Evolutionary conservation across 2,797 vertebrate species (phyloP).

Genomic region (Mus minutoides): DNA sequence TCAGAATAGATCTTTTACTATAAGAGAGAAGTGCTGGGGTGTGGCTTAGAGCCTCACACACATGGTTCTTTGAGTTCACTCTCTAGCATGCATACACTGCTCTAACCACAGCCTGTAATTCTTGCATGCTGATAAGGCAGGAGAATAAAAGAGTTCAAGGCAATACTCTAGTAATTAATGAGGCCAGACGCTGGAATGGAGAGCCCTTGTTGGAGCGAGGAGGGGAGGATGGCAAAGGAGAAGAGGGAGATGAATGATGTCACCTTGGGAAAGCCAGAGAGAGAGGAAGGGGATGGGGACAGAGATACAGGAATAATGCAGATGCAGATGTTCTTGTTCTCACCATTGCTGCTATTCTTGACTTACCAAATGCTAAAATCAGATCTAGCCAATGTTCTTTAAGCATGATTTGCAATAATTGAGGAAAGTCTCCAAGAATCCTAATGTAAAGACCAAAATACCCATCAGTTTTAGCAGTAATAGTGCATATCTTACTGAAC

Average conservation of each 20-base stretch:
- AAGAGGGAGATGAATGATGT: background rate
- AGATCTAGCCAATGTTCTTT: conserved; percentile 12
- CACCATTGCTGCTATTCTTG: background rate
- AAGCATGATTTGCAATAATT: conserved; percentile 34
- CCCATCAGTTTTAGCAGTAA: conserved; percentile 5
- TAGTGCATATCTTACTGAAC: background rate
- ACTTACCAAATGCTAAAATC: conserved; percentile 39
- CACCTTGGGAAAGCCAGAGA: background rate
- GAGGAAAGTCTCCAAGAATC: background rate
- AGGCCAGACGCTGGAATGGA: background rate
- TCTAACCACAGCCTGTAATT: background rate
- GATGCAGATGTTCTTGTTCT: conserved; percentile 25
- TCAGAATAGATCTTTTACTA: background rate
- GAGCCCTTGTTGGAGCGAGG: background rate
- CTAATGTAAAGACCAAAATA: conserved; percentile 15
- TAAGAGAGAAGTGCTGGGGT: background rate
- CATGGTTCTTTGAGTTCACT: background rate
- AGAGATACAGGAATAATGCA: background rate
- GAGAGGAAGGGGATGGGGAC: background rate
- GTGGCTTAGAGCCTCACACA: background rate
- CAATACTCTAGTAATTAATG: background rate
- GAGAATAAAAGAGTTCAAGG: background rate
- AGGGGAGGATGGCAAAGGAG: too few relatives aligned
- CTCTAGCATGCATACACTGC: background rate
- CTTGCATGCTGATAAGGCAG: background rate